Base-by-base conservation (phyloP, 1,140 invertebrate genomes). In the Lysiphlebus fabarum region DNA sequence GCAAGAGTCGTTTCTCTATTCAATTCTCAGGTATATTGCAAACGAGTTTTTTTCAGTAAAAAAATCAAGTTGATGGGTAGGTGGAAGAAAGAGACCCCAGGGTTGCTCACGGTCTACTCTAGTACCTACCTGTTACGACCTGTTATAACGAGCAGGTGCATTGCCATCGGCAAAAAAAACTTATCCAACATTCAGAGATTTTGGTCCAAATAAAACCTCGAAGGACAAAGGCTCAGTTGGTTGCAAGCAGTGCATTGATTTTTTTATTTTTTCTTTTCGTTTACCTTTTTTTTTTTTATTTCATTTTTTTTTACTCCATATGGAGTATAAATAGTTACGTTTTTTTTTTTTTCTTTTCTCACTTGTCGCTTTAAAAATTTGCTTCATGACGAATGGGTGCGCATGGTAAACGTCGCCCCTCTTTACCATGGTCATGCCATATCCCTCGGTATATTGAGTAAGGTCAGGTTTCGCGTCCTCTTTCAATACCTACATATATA, bases 111-210 rank as follows among this genome's bases (percentile, higher is more conserved):
- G 58, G 48, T 56, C 63, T 62, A 61, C 65, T 26, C 17, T 51
- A 36, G 49, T 37, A 37, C 49, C 49, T 66, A 72, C 71, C 67
- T 71, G 71, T 64, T 69, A 68, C 64, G 67, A 70, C 71, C 70
- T 72, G 72, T 70, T 70, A 66, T 58, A 59, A 64, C 69, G 69
- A 62, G 72, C 73, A 75, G 72, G 72, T 74, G 72, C 70, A 72
- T 65, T 65, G 45, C 53, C 62, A 44, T 49, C 62, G 61, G 65
- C n/a, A 14, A 8, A 34, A 9, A 38, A n/a, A 44, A 26, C 1
- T 26, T 26, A 26, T 26, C 17, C 17, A 26, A 26, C 44, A 14
- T 8, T 17, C 26, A 48, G 14, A 14, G 17, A 53, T 26, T 26
- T 26, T 17, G 17, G 17, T 26, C 17, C 17, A 26, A 26, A 26